A percentile compares a stretch with the other conserved stretches of the same genome.
Conservation (phyloP, 2,113 vertebrate species). For the Leptodactylus fuscus region DNA sequence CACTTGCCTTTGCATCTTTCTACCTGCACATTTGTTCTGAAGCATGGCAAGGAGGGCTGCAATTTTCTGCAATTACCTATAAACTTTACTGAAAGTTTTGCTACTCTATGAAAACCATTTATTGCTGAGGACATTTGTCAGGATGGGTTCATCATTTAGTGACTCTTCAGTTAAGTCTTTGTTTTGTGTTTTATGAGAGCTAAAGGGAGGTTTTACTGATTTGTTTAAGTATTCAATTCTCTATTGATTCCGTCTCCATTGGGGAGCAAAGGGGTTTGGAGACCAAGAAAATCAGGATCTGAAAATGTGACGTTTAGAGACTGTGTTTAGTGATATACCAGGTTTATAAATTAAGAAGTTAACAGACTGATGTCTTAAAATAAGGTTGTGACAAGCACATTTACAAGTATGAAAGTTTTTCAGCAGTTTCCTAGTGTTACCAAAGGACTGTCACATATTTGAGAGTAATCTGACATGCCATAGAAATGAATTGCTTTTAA, state of each 20-base stretch:
- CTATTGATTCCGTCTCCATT: neutral
- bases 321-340: neutral
- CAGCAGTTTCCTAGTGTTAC: neutral
- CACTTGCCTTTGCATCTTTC: too few species aligned
- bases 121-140: neutral
- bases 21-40: neutral
- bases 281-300: too few species aligned
- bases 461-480: too few species aligned
- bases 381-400: neutral
- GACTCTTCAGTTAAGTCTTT: slow-evolving; percentile 44
- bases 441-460: too few species aligned
- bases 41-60: neutral
- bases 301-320: neutral
- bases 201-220: slow-evolving; percentile 22
- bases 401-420: too few species aligned
- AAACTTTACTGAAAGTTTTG: slow-evolving; percentile 28
- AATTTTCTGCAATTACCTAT: slow-evolving; percentile 20
- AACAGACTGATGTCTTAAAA: neutral
- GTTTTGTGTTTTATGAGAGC: slow-evolving; percentile 21
- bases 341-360: neutral
- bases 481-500: neutral
- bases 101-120: neutral
- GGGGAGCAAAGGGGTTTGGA: neutral
- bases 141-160: neutral
- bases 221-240: neutral